phyloP scores from a whole-genome alignment of 2,113 vertebrate species.

The Mormyrus lacerda region DNA sequence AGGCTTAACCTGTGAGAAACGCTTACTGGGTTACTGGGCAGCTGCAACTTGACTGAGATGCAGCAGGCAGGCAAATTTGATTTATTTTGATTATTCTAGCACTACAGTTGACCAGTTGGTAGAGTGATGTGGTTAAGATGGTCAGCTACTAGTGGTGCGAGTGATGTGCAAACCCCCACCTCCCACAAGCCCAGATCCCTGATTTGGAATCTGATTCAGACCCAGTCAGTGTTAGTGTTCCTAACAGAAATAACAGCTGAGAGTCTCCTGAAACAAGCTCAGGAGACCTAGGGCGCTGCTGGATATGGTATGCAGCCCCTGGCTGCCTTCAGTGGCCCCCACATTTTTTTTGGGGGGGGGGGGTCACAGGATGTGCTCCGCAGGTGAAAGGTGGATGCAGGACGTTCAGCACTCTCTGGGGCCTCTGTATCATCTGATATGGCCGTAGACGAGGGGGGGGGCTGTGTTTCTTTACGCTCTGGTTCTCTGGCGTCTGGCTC shows the following conservation, averaged over 20 bases:
- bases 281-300: background rate
- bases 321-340: conserved; percentile 14
- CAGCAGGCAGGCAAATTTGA: conserved; percentile 54
- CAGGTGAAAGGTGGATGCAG: background rate
- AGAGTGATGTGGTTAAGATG: conserved; percentile 44
- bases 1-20: background rate
- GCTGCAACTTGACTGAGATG: conserved; percentile 18
- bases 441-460: background rate
- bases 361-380: background rate
- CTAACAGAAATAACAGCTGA: conserved; percentile 48
- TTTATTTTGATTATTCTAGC: conserved; percentile 52
- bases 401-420: background rate
- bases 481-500: background rate
- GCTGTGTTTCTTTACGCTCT: background rate
- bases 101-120: conserved; percentile 43
- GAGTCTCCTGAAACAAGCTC: conserved; percentile 40
- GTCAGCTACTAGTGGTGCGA: conserved; percentile 22
- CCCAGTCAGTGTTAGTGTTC: conserved; percentile 32
- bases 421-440: background rate
- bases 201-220: conserved; percentile 50
- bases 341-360: background rate
- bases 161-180: background rate
- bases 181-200: conserved; percentile 33
- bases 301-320: background rate
- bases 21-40: background rate